Evolutionary conservation across 53 echinoderm and acorn worm genomes (phyloP), one percentile per base, ranked within the genome.

Genomic region (Arbacia lixula): DNA sequence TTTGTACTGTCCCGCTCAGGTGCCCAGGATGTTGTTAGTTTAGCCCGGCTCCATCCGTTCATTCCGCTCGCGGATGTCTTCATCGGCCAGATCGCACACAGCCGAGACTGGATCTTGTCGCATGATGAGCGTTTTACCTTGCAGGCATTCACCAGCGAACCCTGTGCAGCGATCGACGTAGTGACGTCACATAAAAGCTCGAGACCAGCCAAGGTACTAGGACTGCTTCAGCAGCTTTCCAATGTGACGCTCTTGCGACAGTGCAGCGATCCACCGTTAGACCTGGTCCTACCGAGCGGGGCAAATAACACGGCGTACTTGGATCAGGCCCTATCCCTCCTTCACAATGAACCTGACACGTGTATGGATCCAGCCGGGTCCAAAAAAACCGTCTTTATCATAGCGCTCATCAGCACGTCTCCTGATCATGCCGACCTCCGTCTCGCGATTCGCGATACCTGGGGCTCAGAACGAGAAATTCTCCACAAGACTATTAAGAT

Each of bases 31-130:
- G 40, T 63, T 6, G 5, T 50, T 11, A 33, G 63, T 2, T 57
- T 57, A 37, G 82, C 64, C 1, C 12, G 12, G 57, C 24, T 20
- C 12, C 62, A 33, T 17, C 50, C 86, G 3, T 17, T 95, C 22
- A 17, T 95, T 21, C 91, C 91, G 1, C 64, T 95, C 35, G 72
- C 93, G 10, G 95, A 95, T 84, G 85, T 90, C 0, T 95, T 82
- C 52, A 85, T 86, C 0, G 90, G 88, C 6, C 67, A 89, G 20
- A 84, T 95, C 25, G 89, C 88, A 10, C 80, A 91, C 33, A 75
- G 89, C 36, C 69, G 86, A 30, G 66, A 83, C 28, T 91, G 91
- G 89, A 83, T 42, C 17, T 42, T 95, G 29, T 42, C 68, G 10
- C 31, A 88, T 36, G 91, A 95, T 57, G 69, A 87, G 10, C 53